Base-by-base conservation (phyloP, 53 echinoderm and acorn worm genomes). In the Holothuria scabra region DNA sequence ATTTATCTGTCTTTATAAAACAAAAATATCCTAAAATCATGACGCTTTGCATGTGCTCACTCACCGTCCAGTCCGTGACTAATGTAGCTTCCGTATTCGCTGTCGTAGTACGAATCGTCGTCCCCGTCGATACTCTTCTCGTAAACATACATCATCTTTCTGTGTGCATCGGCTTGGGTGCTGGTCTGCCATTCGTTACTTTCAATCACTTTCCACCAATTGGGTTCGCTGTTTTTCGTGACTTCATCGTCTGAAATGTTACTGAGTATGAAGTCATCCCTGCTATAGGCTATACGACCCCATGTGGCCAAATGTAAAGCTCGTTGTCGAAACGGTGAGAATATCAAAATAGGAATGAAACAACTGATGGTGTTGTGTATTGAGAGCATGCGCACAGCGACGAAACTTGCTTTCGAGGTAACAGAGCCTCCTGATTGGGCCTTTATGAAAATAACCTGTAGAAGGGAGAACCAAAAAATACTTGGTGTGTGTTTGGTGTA, bases 361-460 rank as follows among this genome's bases (percentile, higher is more conserved):
- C 83, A 83, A 81, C 35, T 88, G 26, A 88, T 24, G 46, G 82
- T 75, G 48, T 67, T 67, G 38, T 88, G 83, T 19, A 88, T 60
- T 23, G 84, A 83, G 60, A 88, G 35, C 30, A 88, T 84, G 60
- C 72, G 44, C 60, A 88, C 88, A 10, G 70, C 65, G 12, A 64
- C 75, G 34, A 88, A 83, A 26, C 81, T 69, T 16, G 69, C 57
- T 18, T 67, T 44, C 14, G 72, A 59, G 67, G 74, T 52, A 56
- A 88, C 60, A 11, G 28, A 48, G 33, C 83, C 59, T 12, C 71
- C 72, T 20, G 74, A 57, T 20, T 64, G 84, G 24, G 83, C 70
- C 38, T 70, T 67, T 31, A 72, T 63, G 41, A 88, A 49, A 5
- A 70, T 28, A 23, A 88, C 74, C 88, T 88, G 48, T 22, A 20